Evolutionary conservation across 2,797 vertebrate species (phyloP).

Genomic region (Zalophus californianus): DNA sequence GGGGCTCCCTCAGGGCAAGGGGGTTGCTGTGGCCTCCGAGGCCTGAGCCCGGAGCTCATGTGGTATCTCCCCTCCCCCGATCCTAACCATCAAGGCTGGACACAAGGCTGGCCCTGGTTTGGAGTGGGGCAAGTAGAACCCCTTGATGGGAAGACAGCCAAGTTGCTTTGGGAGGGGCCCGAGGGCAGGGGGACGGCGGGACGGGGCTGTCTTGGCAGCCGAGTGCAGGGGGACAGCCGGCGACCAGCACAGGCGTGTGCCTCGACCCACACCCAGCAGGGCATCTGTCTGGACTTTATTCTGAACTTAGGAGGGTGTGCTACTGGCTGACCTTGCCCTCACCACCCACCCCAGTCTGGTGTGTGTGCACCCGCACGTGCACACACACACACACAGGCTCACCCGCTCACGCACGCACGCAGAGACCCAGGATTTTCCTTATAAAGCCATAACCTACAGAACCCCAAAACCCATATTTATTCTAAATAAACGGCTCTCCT

Average conservation of each 20-base stretch:
- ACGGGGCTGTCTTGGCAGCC: rapidly evolving
- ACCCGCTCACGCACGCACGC: background rate
- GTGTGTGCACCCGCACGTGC: background rate
- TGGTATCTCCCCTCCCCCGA: too few species aligned
- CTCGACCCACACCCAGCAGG: rapidly evolving
- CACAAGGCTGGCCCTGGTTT: background rate
- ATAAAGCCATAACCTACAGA: background rate
- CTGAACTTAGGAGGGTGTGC: background rate
- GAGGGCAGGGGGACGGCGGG: background rate
- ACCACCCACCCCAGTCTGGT: too few species aligned
- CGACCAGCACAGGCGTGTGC: background rate
- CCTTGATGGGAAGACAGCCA: background rate
- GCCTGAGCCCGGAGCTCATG: rapidly evolving
- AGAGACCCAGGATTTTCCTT: background rate
- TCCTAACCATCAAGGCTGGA: background rate
- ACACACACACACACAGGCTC: background rate
- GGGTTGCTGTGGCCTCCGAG: background rate
- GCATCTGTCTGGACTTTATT: rapidly evolving
- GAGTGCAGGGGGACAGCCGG: background rate
- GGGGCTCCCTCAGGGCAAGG: background rate
- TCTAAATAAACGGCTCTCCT: background rate
- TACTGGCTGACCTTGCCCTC: background rate
- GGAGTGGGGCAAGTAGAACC: background rate
- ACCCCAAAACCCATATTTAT: background rate
- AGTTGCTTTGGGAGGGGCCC: rapidly evolving